These are phyloP conservation scores for Chaetoderma sp. DNA, from an alignment of 2,888 invertebrate genomes.

Conservation along the genomic window DNA sequence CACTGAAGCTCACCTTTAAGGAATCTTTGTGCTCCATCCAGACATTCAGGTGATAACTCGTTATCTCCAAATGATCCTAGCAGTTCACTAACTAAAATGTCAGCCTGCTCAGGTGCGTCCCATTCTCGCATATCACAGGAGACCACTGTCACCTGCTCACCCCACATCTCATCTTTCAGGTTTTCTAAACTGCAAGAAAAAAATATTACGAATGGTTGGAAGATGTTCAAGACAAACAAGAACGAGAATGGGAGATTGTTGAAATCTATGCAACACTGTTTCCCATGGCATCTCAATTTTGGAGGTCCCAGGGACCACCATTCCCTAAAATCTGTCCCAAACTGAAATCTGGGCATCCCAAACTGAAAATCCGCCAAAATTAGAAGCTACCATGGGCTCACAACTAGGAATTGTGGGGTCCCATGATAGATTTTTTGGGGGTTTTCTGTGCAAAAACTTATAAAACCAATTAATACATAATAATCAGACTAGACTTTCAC, in stretches of 20 bases:
- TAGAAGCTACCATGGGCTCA: too few species aligned
- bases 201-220: background rate
- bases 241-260: background rate
- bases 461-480: too few species aligned
- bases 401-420: too few species aligned
- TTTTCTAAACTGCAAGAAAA: constrained; percentile 58
- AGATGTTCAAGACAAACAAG: background rate
- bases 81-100: constrained; percentile 95
- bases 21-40: constrained; percentile 92
- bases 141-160: constrained; percentile 68
- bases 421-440: too few species aligned
- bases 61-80: constrained; percentile 99
- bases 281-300: background rate
- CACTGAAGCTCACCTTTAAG: constrained; percentile 73
- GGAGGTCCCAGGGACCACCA: background rate
- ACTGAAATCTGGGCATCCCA: too few species aligned
- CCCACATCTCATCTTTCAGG: constrained; percentile 66
- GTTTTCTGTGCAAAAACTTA: too few species aligned
- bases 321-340: background rate
- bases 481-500: too few species aligned
- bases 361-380: too few species aligned
- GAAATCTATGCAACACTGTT: background rate
- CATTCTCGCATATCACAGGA: constrained; percentile 71
- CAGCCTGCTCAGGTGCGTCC: constrained; percentile 80
- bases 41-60: constrained; percentile 97